Evolutionary conservation across 2,113 vertebrate species (phyloP).

Genomic region (Caranx melampygus): DNA sequence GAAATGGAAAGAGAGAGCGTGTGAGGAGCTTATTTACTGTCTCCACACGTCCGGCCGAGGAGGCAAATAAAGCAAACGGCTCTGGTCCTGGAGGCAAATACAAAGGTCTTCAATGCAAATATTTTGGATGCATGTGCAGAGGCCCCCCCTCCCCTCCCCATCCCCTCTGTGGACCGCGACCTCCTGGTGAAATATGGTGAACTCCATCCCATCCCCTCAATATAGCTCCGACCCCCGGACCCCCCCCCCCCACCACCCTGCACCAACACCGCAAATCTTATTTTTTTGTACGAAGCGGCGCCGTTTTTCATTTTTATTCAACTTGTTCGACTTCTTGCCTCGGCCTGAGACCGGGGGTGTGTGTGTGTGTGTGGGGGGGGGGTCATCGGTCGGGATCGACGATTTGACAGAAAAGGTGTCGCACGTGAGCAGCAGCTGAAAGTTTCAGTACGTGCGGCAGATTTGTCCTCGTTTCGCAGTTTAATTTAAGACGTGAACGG

Average conservation of each 20-base stretch:
- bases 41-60: neutral
- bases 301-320: conserved; percentile 41
- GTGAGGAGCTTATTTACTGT: conserved; percentile 30
- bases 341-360: too few species aligned
- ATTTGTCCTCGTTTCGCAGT: conserved; percentile 23
- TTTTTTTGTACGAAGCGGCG: conserved; percentile 16
- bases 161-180: neutral
- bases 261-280: conserved; percentile 34
- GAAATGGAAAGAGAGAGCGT: conserved; percentile 30
- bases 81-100: neutral
- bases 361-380: too few species aligned
- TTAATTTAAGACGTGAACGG: conserved; percentile 34
- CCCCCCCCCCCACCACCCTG: too few species aligned
- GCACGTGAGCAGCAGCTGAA: too few species aligned
- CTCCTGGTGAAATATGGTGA: conserved; percentile 8
- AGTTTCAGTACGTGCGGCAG: neutral
- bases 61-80: conserved; percentile 18
- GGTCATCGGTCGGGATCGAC: neutral
- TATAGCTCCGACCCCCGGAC: neutral
- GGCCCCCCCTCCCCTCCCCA: neutral
- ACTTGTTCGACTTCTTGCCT: neutral
- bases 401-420: too few species aligned
- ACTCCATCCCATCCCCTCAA: conserved; percentile 3
- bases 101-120: conserved; percentile 26
- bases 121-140: conserved; percentile 11